Evolutionary conservation across 2,113 vertebrate genomes (phyloP), one percentile per base, ranked within the genome.

Genomic region (Scalopus aquaticus): DNA sequence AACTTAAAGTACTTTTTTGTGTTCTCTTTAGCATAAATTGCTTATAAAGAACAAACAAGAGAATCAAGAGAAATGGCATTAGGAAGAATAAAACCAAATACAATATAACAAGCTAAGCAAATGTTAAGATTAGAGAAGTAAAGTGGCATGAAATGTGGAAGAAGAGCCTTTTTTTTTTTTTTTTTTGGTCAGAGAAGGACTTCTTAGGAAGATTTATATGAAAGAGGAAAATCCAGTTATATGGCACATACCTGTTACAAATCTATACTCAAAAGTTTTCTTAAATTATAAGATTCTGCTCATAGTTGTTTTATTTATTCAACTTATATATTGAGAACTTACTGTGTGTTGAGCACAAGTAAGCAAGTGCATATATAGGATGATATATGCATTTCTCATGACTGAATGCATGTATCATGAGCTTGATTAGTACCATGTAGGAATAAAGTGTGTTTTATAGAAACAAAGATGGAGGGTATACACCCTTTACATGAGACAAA

Each of bases 251-350:
- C 49, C 62, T 90, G 42, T 19, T n/a, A 13, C 6, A 54, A 54
- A 54, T 73, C n/a, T 44, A 58, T 26, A 51, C 49, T 51, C 15
- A 78, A 74, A 73, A 37, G 3, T 65, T 37, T 83, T 62, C 77
- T 91, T 88, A 87, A n/a, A 91, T 88, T 67, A 32, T 15, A 49
- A 82, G 17, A 67, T 88, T 82, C 35, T 87, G 26, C 44, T 79
- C 64, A 90, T 0, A 67, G 42, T 74, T 87, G n/a, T 80, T 94
- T 90, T 17, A 77, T 64, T 49, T 26, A 30, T 64, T 85, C 35
- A 65, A 6, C 85, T 54, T 72, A 20, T 67, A 65, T 56, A 60
- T 69, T 78, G 24, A 70, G 42, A 54, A 62, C 54, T 85, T 72
- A 90, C 35, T 79, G 2, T 37, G 2, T 67, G 20, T n/a, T 60